These are phyloP conservation scores for Gambelia wislizenii DNA, from an alignment of 2,797 vertebrate genomes.

Conservation along the genomic window DNA sequence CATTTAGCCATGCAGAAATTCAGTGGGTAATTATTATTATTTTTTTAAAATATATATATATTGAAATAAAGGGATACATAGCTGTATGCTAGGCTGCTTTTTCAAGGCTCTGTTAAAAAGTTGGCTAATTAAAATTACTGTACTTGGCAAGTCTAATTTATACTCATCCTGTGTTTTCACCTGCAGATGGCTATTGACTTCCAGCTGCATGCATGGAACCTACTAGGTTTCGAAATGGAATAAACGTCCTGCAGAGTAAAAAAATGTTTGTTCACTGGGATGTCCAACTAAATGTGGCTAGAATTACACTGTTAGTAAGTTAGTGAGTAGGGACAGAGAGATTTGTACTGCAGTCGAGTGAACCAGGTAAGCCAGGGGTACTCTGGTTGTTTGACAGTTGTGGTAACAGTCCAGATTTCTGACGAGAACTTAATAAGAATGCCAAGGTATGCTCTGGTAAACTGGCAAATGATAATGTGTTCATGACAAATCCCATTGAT, in stretches of 20 bases:
- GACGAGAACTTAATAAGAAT: neutral
- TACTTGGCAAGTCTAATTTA: neutral
- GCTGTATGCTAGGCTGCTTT: neutral
- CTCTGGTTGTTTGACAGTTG: neutral
- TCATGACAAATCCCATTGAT: neutral
- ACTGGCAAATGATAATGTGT: neutral
- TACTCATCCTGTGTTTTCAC: neutral
- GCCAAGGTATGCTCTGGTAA: neutral
- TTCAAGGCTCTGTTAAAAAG: no score
- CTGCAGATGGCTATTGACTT: neutral
- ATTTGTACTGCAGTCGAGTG: no score
- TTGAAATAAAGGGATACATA: neutral
- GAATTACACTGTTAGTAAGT: neutral
- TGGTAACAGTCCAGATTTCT: neutral
- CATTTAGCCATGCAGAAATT: neutral
- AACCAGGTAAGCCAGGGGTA: neutral
- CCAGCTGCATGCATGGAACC: neutral
- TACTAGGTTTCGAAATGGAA: neutral
- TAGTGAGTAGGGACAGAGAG: neutral
- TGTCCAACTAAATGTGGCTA: no score
- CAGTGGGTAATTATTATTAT: no score
- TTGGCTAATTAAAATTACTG: neutral
- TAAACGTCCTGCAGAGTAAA: neutral
- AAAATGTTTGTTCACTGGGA: neutral
- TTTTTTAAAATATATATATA: no score